Percentiles rank a stretch among this genome's conserved stretches.
Conservation (phyloP, 2,797 vertebrate genomes). For the Phrynocephalus vlangalii region DNA sequence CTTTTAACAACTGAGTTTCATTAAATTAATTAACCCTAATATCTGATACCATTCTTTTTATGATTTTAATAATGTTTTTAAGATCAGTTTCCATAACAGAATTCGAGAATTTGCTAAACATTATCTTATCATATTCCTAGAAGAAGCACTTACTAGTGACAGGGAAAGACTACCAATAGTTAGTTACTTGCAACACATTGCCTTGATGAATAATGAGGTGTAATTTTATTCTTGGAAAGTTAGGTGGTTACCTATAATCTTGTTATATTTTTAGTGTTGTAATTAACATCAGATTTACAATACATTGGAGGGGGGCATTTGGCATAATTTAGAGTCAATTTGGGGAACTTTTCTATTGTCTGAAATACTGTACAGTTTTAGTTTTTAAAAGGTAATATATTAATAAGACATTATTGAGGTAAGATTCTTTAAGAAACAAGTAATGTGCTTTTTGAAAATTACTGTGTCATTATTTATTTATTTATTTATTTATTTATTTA, state of each 20-base stretch:
- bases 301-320: neutral
- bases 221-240: neutral
- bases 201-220: neutral
- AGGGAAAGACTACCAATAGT: constrained; percentile 45
- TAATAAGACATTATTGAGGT: neutral
- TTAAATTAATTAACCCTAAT: constrained; percentile 70
- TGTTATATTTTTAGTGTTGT: neutral
- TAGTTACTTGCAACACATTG: neutral
- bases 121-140: constrained; percentile 57
- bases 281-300: neutral
- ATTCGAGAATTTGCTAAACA: constrained; percentile 62
- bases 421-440: neutral
- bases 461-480: neutral
- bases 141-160: constrained; percentile 48
- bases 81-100: constrained; percentile 72
- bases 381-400: neutral
- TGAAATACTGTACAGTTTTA: too few relatives aligned
- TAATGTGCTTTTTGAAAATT: neutral
- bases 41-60: constrained; percentile 31
- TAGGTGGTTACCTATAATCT: neutral
- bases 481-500: too few relatives aligned
- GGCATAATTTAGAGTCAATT: neutral
- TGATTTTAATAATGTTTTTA: constrained; percentile 43
- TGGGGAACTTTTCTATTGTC: neutral
- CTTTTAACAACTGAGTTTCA: constrained; percentile 68